A percentile compares a stretch with the other conserved stretches of the same genome.
phyloP scores from a whole-genome alignment of 2,888 invertebrate genomes.

The Campopleginae sp. region DNA sequence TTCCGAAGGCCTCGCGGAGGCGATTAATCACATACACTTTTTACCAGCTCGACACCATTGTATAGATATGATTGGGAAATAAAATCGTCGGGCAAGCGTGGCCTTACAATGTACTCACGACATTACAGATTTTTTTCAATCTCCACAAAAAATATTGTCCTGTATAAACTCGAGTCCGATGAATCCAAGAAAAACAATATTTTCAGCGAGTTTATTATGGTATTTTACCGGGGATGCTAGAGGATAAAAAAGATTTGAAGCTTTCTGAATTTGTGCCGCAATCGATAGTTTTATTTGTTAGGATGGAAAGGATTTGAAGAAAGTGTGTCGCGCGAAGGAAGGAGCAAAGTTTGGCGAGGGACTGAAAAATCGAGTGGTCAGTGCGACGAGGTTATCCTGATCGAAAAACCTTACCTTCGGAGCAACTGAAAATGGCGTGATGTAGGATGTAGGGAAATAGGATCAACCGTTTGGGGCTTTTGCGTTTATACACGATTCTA shows the following conservation, averaged over 20 bases:
- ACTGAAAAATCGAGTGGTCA: conserved; percentile 60
- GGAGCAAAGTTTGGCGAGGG: conserved; percentile 12
- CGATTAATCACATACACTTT: conserved; percentile 33
- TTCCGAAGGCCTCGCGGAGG: conserved; percentile 29
- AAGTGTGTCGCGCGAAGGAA: conserved; percentile 24
- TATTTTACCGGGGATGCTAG: neutral
- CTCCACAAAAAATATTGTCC: neutral
- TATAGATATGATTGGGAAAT: neutral
- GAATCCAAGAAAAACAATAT: too few relatives aligned
- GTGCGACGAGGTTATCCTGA: conserved; percentile 6
- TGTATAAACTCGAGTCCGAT: too few relatives aligned
- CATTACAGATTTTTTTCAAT: neutral
- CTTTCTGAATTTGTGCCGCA: neutral
- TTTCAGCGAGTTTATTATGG: too few relatives aligned
- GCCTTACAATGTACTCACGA: neutral
- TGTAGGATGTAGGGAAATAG: conserved; percentile 49
- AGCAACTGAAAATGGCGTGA: conserved; percentile 36
- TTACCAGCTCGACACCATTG: conserved; percentile 33
- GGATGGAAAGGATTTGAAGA: conserved; percentile 50
- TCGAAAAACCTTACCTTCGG: conserved; percentile 36
- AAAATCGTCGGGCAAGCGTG: conserved; percentile 12
- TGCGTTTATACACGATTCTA: neutral
- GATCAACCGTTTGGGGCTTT: conserved; percentile 37
- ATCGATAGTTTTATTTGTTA: conserved; percentile 49
- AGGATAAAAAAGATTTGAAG: too few relatives aligned